phyloP scores from a whole-genome alignment of 2,113 vertebrate genomes.

The Myodes glareolus region DNA sequence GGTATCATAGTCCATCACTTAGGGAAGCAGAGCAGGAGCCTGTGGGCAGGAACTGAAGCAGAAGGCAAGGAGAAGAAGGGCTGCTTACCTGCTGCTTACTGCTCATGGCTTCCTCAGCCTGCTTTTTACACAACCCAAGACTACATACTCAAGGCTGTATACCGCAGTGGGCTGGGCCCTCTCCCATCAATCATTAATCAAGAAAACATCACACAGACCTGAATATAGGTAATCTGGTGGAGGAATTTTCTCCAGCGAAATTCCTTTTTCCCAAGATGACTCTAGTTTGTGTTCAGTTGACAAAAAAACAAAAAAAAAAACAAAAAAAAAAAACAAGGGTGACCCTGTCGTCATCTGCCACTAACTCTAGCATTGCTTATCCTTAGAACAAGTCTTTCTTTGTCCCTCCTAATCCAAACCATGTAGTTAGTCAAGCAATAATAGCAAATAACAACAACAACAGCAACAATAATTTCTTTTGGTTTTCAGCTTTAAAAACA shows the following conservation, averaged over 20 bases:
- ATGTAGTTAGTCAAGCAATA: too few species aligned
- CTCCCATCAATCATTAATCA: neutral
- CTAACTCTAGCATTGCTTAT: neutral
- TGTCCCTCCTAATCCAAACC: too few species aligned
- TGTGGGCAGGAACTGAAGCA: neutral
- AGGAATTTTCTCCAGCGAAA: neutral
- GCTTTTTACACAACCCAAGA: neutral
- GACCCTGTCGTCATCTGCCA: neutral
- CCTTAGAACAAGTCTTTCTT: too few species aligned
- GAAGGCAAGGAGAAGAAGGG: neutral
- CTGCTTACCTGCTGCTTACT: neutral
- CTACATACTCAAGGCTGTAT: neutral
- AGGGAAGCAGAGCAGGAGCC: neutral
- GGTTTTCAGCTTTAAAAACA: too few species aligned
- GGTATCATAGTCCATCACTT: neutral
- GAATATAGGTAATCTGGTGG: neutral
- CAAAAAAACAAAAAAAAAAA: neutral
- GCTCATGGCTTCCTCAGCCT: neutral
- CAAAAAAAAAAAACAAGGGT: neutral
- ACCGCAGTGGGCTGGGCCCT: neutral
- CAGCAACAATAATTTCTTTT: too few species aligned
- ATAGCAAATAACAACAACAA: too few species aligned
- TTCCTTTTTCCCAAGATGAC: neutral
- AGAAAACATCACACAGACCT: neutral
- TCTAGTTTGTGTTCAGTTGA: neutral